Evolutionary conservation across 2,797 vertebrate genomes (phyloP), one percentile per base, ranked within the genome.

Genomic region (Iguana delicatissima): DNA sequence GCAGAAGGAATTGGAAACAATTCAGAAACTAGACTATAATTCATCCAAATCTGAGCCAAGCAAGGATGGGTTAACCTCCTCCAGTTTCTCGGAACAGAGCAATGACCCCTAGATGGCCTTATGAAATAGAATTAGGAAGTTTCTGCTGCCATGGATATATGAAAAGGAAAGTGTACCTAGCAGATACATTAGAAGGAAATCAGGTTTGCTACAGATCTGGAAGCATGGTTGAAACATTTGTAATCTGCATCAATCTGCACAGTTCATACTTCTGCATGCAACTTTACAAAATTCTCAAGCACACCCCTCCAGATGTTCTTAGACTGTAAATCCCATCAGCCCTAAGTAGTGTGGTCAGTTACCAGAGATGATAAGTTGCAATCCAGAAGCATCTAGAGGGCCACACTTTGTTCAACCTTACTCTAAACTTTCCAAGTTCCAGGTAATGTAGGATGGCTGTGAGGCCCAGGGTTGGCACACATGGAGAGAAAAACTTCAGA

Each of bases 11-110:
- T 32, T 38, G 24, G 55, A 81, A 73, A 83, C 46, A 46, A 55
- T 22, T 81, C 38, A 77, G 62, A 76, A 59, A 18, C 12, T 50
- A 35, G 55, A 46, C 62, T 22, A 80, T 12, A 69, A 59, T 64
- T 52, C 14, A 3, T 38, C 42, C 38, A 57, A 67, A 62, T 5
- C 10, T 84, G 18, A 89, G 80, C 88, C 55, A 89, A 84, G 18
- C 9, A 64, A 83, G 57, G 55, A 72, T 72, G n/a, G 22, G 14
- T 6, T 55, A 62, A 62, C 2, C 20, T 50, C 38, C 67, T 46
- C 35, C 26, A 32, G 22, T 73, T 83, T 90, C 55, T 86, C 86
- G 67, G 55, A 86, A 74, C 38, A 90, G 59, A 82, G 55, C 29
- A 52, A 32, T 74, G 55, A 64, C 67, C 35, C 82, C 79, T 82